These are phyloP conservation scores for Yponomeuta cagnagella DNA, from an alignment of 2,888 invertebrate species.

Conservation along the genomic window DNA sequence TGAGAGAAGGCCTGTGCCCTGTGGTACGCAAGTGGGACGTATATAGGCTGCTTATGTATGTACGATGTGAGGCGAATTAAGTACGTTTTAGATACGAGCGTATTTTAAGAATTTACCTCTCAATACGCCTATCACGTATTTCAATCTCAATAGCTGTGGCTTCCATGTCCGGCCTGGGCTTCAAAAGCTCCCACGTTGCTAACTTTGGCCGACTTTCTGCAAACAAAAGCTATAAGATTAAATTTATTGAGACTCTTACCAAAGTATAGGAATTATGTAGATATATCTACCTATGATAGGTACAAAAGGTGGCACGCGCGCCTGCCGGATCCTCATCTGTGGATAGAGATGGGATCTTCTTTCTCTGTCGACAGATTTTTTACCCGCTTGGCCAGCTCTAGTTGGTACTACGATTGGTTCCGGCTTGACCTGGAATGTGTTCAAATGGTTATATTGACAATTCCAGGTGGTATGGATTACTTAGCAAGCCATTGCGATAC, in stretches of 20 bases:
- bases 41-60: too few species aligned
- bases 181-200: constrained; percentile 60
- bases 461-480: too few species aligned
- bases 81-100: too few species aligned
- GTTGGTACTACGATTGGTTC: constrained; percentile 27
- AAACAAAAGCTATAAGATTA: constrained; percentile 16
- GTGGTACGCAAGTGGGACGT: too few species aligned
- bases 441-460: too few species aligned
- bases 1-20: too few species aligned
- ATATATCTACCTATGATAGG: constrained; percentile 44
- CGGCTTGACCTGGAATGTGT: constrained; percentile 42
- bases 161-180: constrained; percentile 46
- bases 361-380: constrained; percentile 27
- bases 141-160: constrained; percentile 73
- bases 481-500: too few species aligned
- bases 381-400: constrained; percentile 25
- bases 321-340: constrained; percentile 37
- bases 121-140: constrained; percentile 67
- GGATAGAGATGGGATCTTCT: constrained; percentile 36
- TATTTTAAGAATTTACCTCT: constrained; percentile 43
- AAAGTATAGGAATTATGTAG: neutral
- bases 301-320: constrained; percentile 44
- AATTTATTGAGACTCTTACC: neutral
- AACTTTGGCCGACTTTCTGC: constrained; percentile 49
- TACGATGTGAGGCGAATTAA: too few species aligned